Evolutionary conservation across 2,113 vertebrate genomes (phyloP).

Genomic region (Ursus arctos): DNA sequence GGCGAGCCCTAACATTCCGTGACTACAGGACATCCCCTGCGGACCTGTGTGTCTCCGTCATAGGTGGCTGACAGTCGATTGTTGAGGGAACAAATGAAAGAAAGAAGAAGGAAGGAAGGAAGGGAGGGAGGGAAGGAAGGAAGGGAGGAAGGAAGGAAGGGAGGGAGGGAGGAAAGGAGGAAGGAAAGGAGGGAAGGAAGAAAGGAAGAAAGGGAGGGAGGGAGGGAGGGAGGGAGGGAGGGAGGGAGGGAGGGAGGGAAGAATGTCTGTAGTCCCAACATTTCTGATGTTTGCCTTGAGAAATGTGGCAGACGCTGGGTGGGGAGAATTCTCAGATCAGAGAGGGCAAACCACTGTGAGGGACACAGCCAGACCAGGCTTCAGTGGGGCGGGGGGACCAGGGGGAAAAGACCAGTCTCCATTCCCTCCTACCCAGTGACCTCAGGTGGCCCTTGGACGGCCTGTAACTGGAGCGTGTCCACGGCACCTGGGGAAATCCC

Average conservation of each 20-base stretch:
- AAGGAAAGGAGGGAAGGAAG: rapidly evolving
- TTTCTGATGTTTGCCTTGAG: not conserved
- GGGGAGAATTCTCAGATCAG: not conserved
- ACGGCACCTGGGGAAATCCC: not conserved
- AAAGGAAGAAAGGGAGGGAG: rapidly evolving
- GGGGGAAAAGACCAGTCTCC: not conserved
- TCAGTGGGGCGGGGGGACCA: rapidly evolving
- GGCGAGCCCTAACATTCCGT: rapidly evolving
- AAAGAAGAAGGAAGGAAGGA: no score
- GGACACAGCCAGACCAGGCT: not conserved
- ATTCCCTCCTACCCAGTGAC: rapidly evolving
- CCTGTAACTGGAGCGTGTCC: not conserved
- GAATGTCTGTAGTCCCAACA: rapidly evolving
- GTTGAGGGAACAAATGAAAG: not conserved
- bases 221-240: no score
- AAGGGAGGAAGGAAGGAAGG: no score
- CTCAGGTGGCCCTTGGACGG: rapidly evolving
- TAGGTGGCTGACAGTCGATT: not conserved
- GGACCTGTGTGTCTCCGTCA: rapidly evolving
- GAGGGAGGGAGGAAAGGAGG: rapidly evolving
- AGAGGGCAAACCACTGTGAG: not conserved
- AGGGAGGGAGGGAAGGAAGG: no score
- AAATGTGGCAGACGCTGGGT: not conserved
- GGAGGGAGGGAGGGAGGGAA: rapidly evolving
- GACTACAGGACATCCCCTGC: rapidly evolving